Conservation (phyloP, 1,140 invertebrate genomes). For the Bombus balteatus region DNA sequence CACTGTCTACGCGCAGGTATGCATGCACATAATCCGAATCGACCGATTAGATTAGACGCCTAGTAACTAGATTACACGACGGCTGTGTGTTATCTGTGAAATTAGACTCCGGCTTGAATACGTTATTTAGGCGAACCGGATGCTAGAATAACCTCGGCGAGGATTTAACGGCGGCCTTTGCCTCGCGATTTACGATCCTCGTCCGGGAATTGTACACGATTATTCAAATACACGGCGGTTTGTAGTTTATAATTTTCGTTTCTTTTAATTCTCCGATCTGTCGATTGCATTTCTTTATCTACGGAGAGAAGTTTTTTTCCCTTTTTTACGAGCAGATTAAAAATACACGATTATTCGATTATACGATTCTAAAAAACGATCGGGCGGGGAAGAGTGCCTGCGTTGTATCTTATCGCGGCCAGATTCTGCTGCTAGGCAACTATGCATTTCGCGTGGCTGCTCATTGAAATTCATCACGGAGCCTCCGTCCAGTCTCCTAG, state of each 20-base stretch:
- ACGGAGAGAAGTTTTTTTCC: neutral
- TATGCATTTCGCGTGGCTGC: constrained; percentile 48
- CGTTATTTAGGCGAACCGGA: constrained; percentile 69
- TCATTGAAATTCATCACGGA: constrained; percentile 57
- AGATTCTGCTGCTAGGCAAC: constrained; percentile 42
- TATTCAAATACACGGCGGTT: neutral
- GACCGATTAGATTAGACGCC: constrained; percentile 82
- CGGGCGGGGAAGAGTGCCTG: neutral
- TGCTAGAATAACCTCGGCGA: constrained; percentile 46
- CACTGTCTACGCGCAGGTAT: constrained; percentile 55
- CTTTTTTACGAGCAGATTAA: neutral
- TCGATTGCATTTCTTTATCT: neutral
- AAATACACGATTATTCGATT: too few species aligned
- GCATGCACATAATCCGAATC: constrained; percentile 74
- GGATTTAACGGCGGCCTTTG: constrained; percentile 18
- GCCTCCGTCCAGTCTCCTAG: constrained; percentile 32
- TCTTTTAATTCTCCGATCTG: neutral
- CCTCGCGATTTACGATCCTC: constrained; percentile 31
- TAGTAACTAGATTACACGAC: constrained; percentile 82
- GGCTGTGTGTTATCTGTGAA: constrained; percentile 79
- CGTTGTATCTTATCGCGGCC: constrained; percentile 14
- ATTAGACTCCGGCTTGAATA: constrained; percentile 79
- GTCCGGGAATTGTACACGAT: neutral
- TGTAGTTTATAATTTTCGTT: neutral
- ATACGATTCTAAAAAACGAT: constrained; percentile 32